Conservation (phyloP, 2,888 invertebrate species). For the Spisula subtruncata region DNA sequence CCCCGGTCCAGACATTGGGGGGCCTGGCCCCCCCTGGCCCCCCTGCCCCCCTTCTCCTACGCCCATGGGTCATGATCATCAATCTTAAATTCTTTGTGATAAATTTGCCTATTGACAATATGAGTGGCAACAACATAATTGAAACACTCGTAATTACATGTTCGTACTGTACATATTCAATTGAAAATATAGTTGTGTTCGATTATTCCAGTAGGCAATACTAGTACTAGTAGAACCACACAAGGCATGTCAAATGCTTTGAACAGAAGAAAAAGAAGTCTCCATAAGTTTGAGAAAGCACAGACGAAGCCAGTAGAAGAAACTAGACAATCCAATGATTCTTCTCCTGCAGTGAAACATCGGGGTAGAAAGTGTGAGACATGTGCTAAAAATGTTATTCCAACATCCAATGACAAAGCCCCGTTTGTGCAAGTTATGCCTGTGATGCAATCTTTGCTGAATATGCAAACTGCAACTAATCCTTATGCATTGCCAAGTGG, state of each 20-base stretch:
- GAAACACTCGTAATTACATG: too few relatives aligned
- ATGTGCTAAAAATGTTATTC: neutral
- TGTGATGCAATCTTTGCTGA: neutral
- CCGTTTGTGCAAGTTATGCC: neutral
- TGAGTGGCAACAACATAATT: too few relatives aligned
- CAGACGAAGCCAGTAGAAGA: neutral
- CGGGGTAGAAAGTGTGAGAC: neutral
- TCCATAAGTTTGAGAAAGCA: neutral
- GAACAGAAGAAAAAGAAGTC: neutral
- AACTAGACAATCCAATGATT: neutral
- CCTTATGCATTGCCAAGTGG: neutral
- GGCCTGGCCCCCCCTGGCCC: too few relatives aligned
- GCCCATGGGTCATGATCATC: too few relatives aligned
- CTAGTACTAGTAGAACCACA: too few relatives aligned
- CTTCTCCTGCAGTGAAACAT: neutral
- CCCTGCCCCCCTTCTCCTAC: too few relatives aligned
- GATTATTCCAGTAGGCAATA: neutral
- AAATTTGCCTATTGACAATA: too few relatives aligned
- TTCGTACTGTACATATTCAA: too few relatives aligned
- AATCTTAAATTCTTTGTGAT: too few relatives aligned
- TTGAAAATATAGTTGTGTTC: neutral
- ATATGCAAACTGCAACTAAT: neutral
- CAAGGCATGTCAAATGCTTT: neutral
- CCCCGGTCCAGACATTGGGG: too few relatives aligned
- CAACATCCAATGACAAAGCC: neutral